These are phyloP conservation scores for Mallateleia sp. DNA, from an alignment of 2,888 invertebrate genomes.

Conservation along the genomic window DNA sequence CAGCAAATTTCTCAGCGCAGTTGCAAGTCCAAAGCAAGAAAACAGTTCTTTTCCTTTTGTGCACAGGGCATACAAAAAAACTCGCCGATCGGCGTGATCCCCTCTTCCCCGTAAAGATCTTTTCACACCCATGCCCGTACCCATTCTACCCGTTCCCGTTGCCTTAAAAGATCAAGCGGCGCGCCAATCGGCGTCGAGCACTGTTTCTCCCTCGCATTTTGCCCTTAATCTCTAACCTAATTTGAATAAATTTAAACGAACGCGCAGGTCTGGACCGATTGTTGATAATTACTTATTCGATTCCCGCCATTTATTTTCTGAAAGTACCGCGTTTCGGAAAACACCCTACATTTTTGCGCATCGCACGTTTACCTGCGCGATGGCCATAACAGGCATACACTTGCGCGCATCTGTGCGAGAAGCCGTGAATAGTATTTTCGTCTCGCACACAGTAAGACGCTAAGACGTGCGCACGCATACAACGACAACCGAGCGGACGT, in stretches of 20 bases:
- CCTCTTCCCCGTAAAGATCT: constrained; percentile 62
- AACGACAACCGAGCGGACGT: too few relatives aligned
- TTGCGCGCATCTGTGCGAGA: constrained; percentile 24
- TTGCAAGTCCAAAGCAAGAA: constrained; percentile 45
- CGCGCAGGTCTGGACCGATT: too few relatives aligned
- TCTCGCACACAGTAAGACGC: constrained; percentile 21
- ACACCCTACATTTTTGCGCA: too few relatives aligned
- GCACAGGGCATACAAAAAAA: constrained; percentile 50
- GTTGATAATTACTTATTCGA: too few relatives aligned
- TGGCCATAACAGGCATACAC: constrained; percentile 52
- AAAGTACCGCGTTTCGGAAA: too few relatives aligned
- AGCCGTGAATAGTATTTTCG: constrained; percentile 69
- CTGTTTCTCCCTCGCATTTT: not conserved
- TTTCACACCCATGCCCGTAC: constrained; percentile 72
- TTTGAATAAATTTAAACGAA: too few relatives aligned
- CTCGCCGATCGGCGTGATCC: constrained; percentile 66
- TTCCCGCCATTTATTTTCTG: too few relatives aligned
- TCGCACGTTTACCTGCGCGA: constrained; percentile 45
- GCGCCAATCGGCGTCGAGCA: constrained; percentile 36
- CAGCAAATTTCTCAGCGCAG: constrained; percentile 65
- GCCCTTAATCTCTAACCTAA: not conserved
- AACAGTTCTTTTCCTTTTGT: constrained; percentile 68
- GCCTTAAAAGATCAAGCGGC: constrained; percentile 52
- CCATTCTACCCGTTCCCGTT: constrained; percentile 57
- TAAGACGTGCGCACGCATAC: not conserved